Evolutionary conservation across 2,113 vertebrate species (phyloP).

Genomic region (Suncus etruscus): DNA sequence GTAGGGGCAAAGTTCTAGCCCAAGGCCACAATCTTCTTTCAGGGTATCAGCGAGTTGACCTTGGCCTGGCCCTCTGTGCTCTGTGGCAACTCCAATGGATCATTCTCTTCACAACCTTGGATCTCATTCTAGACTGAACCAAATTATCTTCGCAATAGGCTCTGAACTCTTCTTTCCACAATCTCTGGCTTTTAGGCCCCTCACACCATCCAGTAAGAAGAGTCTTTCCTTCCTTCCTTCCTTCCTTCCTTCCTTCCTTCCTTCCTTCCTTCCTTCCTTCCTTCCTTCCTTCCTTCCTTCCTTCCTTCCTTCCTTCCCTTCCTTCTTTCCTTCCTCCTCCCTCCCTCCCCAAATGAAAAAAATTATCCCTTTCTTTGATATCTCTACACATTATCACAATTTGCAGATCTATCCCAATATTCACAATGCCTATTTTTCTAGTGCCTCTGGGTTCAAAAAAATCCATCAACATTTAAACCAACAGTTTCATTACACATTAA

Average conservation of each 20-base stretch:
- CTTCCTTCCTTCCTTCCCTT: no score
- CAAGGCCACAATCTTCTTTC: neutral
- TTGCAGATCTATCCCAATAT: neutral
- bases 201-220: neutral
- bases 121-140: no score
- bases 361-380: conserved; percentile 59
- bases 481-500: conserved; percentile 68
- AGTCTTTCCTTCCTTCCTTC: neutral
- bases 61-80: no score
- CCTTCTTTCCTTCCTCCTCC: no score
- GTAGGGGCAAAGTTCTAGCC: neutral
- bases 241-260: no score
- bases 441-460: neutral
- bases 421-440: neutral
- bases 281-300: no score
- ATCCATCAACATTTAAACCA: conserved; percentile 76
- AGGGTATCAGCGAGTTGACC: neutral
- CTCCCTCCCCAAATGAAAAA: conserved; percentile 68
- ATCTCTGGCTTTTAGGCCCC: no score
- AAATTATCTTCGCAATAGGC: no score
- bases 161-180: no score
- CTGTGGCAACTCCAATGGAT: no score
- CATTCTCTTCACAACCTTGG: no score
- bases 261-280: no score
- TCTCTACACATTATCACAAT: neutral